Evolutionary conservation across 2,888 invertebrate species (phyloP), one percentile per base, ranked within the genome.

Genomic region (Calephelis perditalis): DNA sequence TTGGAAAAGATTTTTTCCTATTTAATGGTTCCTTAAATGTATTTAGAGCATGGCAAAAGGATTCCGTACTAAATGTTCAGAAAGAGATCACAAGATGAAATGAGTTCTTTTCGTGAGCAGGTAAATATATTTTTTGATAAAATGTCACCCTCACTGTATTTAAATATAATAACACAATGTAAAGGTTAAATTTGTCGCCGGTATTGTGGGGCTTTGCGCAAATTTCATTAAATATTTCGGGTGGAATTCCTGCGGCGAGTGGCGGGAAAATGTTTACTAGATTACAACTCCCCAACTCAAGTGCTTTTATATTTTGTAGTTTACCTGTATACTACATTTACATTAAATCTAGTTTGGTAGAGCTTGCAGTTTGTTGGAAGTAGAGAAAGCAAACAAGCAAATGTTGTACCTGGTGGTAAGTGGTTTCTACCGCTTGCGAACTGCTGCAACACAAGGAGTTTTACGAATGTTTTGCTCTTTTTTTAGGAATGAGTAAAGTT

Each of bases 111-210:
- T 40, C 40, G 12, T 26, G 3, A 44, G 59, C 58, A 80, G 79
- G 78, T 81, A 77, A 78, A 76, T 74, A 76, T 73, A 71, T 73
- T 77, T 77, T 81, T 78, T 69, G 71, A 75, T 73, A 69, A 77
- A 78, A 75, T 75, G 70, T 73, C 75, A 76, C 77, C 75, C 74
- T 64, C 64, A 72, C 75, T 79, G 78, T 76, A 79, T 85, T 86
- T 81, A 78, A 85, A 83, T 79, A 76, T 82, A 81, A 84, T 78
- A 78, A 54, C 45, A 75, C 72, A 78, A 77, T 78, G 76, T 78
- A 80, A 81, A 77, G 75, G 73, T 74, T 71, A 76, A 80, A 83
- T 83, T 84, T 80, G 79, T 80, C 62, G 57, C 59, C 46, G 49
- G 60, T 40, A 59, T 58, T 47, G 57, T 43, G 37, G 52, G 60